Evolutionary conservation across 92 coral and sea anemone genomes (phyloP), one percentile per base, ranked within the genome.

Genomic region (Pocillopora grandis): DNA sequence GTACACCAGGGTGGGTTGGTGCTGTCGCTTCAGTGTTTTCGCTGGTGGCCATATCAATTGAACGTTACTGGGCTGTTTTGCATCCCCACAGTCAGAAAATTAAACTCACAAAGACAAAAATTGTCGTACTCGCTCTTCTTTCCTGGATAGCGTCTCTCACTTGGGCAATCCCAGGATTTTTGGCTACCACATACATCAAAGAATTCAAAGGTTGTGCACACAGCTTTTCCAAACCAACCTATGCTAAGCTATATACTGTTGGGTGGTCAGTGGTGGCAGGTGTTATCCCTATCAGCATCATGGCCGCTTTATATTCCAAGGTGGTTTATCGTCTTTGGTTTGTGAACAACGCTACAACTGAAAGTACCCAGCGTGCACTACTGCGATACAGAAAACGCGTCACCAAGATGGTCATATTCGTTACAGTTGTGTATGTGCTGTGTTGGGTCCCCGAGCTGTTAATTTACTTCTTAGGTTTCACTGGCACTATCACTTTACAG

Each of bases 1-100:
- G 84, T 36, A 89, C 87, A 18, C 76, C 87, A 10, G 90, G 90
- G 0, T 89, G 92, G 92, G 79, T 81, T 33, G 92, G 90, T 8
- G 92, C 87, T 20, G 83, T 85, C 36, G 92, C 86, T 2, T 89
- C 92, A 12, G 76, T 85, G 57, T 48, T 80, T 57, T 80, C 84
- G n/a, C 90, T 89, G 12, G 78, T 89, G 37, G 92, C 92, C 5
- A 80, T 89, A 33, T 63, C 87, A 15, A 60, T 89, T 18, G 92
- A 89, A 74, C 84, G 92, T 62, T 86, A 89, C 82, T 80, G 83
- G 61, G 92, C 92, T 1, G 82, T 78, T 20, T 73, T 81, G 13
- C 42, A 80, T 23, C 92, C 92, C 14, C 85, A 86, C 66, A 81
- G 75, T 77, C 82, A 78, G 82, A 78, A 49, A 20, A 49, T 78